Base-by-base conservation (phyloP, 2,113 vertebrate genomes). In the Gasterosteus nipponicus region DNA sequence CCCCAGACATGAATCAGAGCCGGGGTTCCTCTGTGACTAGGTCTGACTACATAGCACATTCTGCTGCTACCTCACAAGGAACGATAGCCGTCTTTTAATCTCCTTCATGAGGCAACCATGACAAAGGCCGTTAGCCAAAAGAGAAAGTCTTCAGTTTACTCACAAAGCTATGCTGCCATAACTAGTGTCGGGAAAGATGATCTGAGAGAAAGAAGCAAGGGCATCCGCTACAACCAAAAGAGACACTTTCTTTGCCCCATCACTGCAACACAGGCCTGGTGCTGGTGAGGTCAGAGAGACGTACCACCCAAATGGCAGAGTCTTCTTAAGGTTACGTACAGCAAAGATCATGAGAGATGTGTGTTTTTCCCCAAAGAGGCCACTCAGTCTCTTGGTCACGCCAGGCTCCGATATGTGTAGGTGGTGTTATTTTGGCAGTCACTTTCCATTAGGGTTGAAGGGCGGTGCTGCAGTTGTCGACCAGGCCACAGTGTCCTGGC, bases 391-490 rank as follows among this genome's bases (percentile, higher is more conserved):
- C 41, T 42, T 75, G 71, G 69, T 78, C 9, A 41, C 78, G 39
- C 62, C 19, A 44, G 46, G 69, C 51, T 58, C 22, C 73, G 76
- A 71, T 69, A 22, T 77, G 61, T 66, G 78, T 82, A 66, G 83
- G 77, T 85, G 82, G 75, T 86, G 87, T 80, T 82, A 51, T 81
- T 89, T 54, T 44, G 78, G 75, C 42, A 14, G 79, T 90, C 88
- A 81, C 59, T 84, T 85, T 56, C 22, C 58, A 80, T 89, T 88
- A 89, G 51, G 47, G 11, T 63, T 80, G 74, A 75, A 38, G 80
- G 26, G 38, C 60, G 7, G 38, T 41, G 46, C 57, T 33, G 74
- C 66, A 64, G 22, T 71, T 74, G 77, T 82, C 68, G 60, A 54
- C 19, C 16, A 65, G 62, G 72, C 67, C 64, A 53, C 62, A 77